Percentiles rank a stretch among this genome's conserved stretches.
phyloP scores from a whole-genome alignment of 2,113 vertebrate species.

The Psilopsiagon aymara region DNA sequence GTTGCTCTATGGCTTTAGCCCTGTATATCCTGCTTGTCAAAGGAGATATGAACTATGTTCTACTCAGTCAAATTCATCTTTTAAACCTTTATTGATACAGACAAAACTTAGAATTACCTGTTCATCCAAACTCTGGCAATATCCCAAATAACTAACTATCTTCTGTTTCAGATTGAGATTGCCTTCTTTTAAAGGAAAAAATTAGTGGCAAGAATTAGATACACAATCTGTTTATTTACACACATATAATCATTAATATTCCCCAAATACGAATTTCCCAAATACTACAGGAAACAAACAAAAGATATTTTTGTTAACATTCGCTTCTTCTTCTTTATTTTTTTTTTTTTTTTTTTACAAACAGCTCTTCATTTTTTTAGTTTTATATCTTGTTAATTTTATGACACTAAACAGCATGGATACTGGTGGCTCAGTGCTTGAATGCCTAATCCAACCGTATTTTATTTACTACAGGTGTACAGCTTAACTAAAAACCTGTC shows the following conservation, averaged over 20 bases:
- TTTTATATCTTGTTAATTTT: neutral
- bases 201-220: neutral
- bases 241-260: neutral
- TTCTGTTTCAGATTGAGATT: neutral
- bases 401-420: fast-evolving
- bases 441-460: neutral
- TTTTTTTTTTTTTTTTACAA: neutral
- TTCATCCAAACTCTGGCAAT: neutral
- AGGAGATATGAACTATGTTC: neutral
- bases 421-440: neutral
- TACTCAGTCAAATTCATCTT: neutral
- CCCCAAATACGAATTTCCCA: neutral
- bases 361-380: too few relatives aligned
- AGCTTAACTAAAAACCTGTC: neutral
- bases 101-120: neutral
- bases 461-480: neutral
- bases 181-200: neutral
- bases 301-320: neutral
- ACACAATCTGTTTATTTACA: neutral
- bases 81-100: neutral
- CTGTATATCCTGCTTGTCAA: neutral
- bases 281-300: neutral
- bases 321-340: fast-evolving
- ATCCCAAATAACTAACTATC: neutral
- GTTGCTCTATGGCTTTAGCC: neutral